Evolutionary conservation across 2,113 vertebrate genomes (phyloP).

Genomic region (Gadus chalcogrammus): DNA sequence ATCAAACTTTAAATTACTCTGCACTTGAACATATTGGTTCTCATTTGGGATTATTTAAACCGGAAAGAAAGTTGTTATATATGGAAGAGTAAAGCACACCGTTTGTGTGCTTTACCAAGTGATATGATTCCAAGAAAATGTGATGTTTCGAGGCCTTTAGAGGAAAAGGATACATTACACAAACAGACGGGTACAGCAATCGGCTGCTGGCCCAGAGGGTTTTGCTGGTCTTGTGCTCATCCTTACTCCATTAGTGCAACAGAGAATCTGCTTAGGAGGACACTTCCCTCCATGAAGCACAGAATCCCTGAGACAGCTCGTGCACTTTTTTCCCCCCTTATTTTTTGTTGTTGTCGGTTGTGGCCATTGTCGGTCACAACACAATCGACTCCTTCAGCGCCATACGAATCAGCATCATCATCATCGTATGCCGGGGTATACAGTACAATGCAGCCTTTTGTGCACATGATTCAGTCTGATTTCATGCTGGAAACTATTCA

Average conservation of each 20-base stretch:
- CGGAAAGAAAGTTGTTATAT: too few relatives aligned
- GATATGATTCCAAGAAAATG: too few relatives aligned
- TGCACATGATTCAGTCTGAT: constrained; percentile 70
- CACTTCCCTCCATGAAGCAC: constrained; percentile 47
- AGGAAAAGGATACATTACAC: too few relatives aligned
- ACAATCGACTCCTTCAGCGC: not conserved
- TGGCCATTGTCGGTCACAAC: constrained; percentile 60
- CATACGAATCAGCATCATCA: too few relatives aligned
- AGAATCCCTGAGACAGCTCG: constrained; percentile 38
- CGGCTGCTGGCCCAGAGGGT: constrained; percentile 5
- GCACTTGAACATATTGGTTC: too few relatives aligned
- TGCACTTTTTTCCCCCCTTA: not conserved
- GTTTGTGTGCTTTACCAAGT: too few relatives aligned
- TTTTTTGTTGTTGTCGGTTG: constrained; percentile 23
- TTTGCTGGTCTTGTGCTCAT: constrained; percentile 33
- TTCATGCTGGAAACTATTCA: constrained; percentile 78
- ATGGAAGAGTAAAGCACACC: too few relatives aligned
- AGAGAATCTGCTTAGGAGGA: constrained; percentile 54
- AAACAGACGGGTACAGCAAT: too few relatives aligned
- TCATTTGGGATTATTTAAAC: too few relatives aligned
- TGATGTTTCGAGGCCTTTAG: too few relatives aligned
- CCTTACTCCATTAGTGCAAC: constrained; percentile 23
- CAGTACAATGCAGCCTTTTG: constrained; percentile 68
- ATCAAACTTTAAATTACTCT: too few relatives aligned
- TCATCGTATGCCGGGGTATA: not conserved